Base-by-base conservation (phyloP, 2,797 vertebrate species). In the Astyanax mexicanus region DNA sequence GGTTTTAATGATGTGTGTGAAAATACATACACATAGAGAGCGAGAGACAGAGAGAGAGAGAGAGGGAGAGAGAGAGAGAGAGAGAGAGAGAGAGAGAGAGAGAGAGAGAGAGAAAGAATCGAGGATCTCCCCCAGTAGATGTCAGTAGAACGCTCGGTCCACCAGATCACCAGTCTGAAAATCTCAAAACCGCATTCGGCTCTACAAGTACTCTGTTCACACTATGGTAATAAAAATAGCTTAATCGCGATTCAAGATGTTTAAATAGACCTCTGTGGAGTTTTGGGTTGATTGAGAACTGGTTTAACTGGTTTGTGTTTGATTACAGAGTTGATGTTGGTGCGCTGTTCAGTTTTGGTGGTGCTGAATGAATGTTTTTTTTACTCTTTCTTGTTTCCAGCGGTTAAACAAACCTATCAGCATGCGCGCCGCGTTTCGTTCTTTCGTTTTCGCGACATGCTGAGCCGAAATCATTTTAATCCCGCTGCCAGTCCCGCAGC, bases 121-220 rank as follows among this genome's bases (percentile, higher is more conserved):
- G 45, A 40, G 15, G 60, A 44, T 21, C 62, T 73, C 67, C 84
- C 84, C 89, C 90, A 92, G 87, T 84, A 93, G 91, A 85, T 90
- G 90, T 91, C 91, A 91, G 85, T 88, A 90, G 86, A 91, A 90
- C 88, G 80, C 85, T 61, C 85, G 35, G 44, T n/a, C 13, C 47
- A 4, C 3, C 6, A n/a, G 4, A 15, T 47, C n/a, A n/a, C n/a
- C n/a, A n/a, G n/a, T n/a, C n/a, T n/a, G n/a, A n/a, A n/a, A 13
- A 4, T 21, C 17, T 21, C 19, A 19, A 19, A n/a, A n/a, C n/a
- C 9, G 21, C 49, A 19, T 17, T 51, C 12, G 25, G 9, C 51
- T 12, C 7, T 51, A 54, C 21, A 27, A 13, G 10, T 12, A 11
- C n/a, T n/a, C n/a, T n/a, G n/a, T 11, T 4, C 23, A 27, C 4